phyloP scores from a whole-genome alignment of 2,113 vertebrate species.

The Lathamus discolor region DNA sequence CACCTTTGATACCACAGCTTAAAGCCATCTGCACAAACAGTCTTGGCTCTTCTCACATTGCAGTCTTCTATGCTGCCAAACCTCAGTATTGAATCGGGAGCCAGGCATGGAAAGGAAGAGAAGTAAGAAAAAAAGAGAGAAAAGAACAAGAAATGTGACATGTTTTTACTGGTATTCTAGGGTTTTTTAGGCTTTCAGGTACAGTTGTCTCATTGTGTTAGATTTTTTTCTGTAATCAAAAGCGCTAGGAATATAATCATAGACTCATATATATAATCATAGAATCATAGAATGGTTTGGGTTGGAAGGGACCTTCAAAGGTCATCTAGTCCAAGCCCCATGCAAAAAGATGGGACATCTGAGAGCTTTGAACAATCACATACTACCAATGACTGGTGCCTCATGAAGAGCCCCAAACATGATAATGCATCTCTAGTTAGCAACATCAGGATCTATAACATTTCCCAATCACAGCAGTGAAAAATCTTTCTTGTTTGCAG shows the following conservation, averaged over 20 bases:
- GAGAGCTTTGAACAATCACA: background rate
- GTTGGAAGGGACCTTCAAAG: background rate
- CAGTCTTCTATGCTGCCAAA: background rate
- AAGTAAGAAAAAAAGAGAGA: background rate
- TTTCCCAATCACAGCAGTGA: background rate
- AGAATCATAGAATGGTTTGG: background rate
- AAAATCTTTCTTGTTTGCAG: background rate
- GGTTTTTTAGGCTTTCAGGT: background rate
- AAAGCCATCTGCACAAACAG: background rate
- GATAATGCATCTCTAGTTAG: background rate
- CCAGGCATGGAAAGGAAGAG: background rate
- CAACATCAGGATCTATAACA: background rate
- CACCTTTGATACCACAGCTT: background rate
- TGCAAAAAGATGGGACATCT: background rate
- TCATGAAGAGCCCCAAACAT: background rate
- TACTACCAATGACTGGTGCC: background rate
- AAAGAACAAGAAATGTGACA: background rate
- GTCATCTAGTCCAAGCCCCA: background rate
- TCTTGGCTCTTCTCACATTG: background rate
- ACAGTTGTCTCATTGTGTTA: background rate
- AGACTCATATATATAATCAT: background rate
- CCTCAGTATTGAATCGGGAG: background rate
- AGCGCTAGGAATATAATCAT: background rate
- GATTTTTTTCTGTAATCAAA: background rate
- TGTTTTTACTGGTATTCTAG: fast-evolving